Conservation (phyloP, 2,888 invertebrate species). For the Nesidiocoris tenuis region DNA sequence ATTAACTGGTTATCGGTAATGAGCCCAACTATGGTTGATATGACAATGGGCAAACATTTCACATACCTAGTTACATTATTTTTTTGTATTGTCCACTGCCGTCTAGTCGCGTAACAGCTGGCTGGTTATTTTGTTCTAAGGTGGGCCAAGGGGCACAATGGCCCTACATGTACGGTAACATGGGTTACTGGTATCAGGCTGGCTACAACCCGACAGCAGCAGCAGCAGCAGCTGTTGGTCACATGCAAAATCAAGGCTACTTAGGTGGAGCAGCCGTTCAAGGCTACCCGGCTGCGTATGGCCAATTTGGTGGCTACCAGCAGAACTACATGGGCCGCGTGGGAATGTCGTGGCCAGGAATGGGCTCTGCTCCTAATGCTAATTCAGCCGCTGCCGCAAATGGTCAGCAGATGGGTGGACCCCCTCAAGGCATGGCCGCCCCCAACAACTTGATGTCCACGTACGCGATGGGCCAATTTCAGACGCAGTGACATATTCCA, state of each 20-base stretch:
- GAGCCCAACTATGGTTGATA: no score
- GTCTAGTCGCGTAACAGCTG: no score
- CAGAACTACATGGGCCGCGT: slow-evolving; percentile 56
- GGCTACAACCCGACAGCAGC: slow-evolving; percentile 58
- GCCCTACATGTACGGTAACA: slow-evolving; percentile 82
- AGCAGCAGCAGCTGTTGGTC: slow-evolving; percentile 54
- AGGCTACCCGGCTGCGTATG: slow-evolving; percentile 60
- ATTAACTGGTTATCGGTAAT: no score
- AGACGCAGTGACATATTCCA: slow-evolving; percentile 69
- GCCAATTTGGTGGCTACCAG: slow-evolving; percentile 57
- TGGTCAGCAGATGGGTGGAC: slow-evolving; percentile 63
- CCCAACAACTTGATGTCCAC: slow-evolving; percentile 46
- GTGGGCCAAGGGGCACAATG: slow-evolving; percentile 53
- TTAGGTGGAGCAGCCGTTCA: slow-evolving; percentile 62
- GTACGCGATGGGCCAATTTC: slow-evolving; percentile 77
- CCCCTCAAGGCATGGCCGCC: slow-evolving; percentile 52
- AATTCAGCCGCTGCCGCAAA: slow-evolving; percentile 47
- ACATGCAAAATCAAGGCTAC: slow-evolving; percentile 72
- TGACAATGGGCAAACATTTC: no score
- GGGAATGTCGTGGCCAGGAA: slow-evolving; percentile 58
- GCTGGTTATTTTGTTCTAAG: slow-evolving; percentile 54
- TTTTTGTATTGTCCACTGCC: no score
- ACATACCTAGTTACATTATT: no score
- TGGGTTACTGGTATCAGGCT: slow-evolving; percentile 92
- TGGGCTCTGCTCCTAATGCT: slow-evolving; percentile 52